Evolutionary conservation across 1,140 invertebrate species (phyloP), one percentile per base, ranked within the genome.

Genomic region (Diachasmimorpha longicaudata): DNA sequence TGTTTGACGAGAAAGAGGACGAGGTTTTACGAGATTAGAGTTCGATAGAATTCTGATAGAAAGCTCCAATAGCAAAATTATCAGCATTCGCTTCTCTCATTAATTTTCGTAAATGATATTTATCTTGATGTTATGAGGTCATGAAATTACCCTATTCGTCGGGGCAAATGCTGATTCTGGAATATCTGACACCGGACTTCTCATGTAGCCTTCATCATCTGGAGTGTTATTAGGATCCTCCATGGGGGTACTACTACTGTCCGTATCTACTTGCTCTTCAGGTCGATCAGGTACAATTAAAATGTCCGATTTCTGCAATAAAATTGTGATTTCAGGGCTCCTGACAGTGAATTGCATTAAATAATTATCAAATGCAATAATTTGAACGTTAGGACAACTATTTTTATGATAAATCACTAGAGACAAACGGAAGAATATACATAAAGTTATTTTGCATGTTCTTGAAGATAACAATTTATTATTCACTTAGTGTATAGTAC

Each of bases 121-220:
- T 3, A 31, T 3, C 31, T 31, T 6, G 6, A 31, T 31, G 2
- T 31, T 6, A 31, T 31, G 31, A 31, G 31, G 6, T 31, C 31
- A 3, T 3, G 6, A 31, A 31, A 69, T 83, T 89, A 94, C 93
- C 78, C 93, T 89, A 72, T 91, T 92, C 8, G 90, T 88, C 80
- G 90, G 91, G 79, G 89, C 92, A 71, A 93, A 92, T 4, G 92
- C 91, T 10, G 90, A 90, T 82, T 93, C 91, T 0, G 90, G 90
- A 4, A 83, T 86, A 76, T 91, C 90, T 16, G 90, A 90, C 36
- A 84, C 82, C 11, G 80, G 82, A 75, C 83, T 88, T 58, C 80
- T 81, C 0, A 85, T 81, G 77, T 85, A 86, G 11, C 82, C 83
- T 10, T 81, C 85, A 52, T 85, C 85, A 37, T 85, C 85, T 21